Evolutionary conservation across 2,888 invertebrate species (phyloP).

Genomic region (Leptopterna dolabrata): DNA sequence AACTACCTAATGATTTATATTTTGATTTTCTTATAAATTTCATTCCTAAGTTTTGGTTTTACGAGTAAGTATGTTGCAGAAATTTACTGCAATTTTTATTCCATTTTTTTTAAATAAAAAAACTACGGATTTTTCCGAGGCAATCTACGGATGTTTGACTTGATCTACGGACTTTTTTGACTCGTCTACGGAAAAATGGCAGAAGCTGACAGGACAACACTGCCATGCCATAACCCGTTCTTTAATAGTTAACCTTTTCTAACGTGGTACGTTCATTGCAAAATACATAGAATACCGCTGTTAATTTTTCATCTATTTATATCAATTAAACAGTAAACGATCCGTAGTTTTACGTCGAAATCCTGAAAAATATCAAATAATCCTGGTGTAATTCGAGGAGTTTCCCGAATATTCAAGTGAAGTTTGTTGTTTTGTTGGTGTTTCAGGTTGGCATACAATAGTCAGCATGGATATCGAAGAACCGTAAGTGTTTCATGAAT

Average conservation of each 20-base stretch:
- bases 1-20: no score
- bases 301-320: neutral
- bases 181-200: no score
- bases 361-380: neutral
- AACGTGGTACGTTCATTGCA: neutral
- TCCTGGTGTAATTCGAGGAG: neutral
- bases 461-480: constrained; percentile 32
- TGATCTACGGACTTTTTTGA: no score
- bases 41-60: no score
- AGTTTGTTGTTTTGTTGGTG: neutral
- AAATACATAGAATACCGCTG: neutral
- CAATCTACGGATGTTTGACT: no score
- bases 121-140: no score
- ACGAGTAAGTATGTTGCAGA: no score
- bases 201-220: no score
- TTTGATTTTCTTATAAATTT: no score
- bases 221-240: neutral
- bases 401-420: neutral
- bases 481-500: constrained; percentile 1
- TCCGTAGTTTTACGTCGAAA: neutral
- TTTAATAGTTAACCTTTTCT: neutral
- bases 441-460: neutral
- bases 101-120: no score
- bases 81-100: no score
- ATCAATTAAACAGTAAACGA: neutral